These are phyloP conservation scores for Alectoris magna DNA, from an alignment of 2,797 vertebrate species.

Conservation along the genomic window DNA sequence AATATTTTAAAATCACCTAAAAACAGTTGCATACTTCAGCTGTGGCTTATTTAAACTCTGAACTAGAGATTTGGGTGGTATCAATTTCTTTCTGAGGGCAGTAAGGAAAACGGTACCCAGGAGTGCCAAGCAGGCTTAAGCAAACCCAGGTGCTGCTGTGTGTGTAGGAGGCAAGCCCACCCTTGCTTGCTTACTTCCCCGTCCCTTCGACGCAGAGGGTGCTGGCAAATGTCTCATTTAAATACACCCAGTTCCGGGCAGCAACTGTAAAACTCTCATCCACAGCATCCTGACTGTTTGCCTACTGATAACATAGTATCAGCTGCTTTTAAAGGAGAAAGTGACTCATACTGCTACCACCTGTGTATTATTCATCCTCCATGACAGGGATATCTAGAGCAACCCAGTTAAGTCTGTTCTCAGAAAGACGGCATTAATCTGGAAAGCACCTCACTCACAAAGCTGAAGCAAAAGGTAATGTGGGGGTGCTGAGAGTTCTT, in stretches of 20 bases:
- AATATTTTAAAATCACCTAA: conserved; percentile 41
- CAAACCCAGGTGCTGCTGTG: not conserved
- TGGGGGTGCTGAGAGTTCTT: not conserved
- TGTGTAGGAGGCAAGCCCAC: not conserved
- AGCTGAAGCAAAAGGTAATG: not conserved
- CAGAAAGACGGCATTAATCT: conserved; percentile 47
- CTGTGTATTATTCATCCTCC: conserved; percentile 45
- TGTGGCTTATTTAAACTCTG: conserved; percentile 18
- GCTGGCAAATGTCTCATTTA: not conserved
- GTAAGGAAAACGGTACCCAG: not conserved
- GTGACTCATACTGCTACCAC: conserved; percentile 55
- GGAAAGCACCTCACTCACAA: conserved; percentile 24
- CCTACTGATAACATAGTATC: conserved; percentile 39
- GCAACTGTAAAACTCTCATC: conserved; percentile 16
- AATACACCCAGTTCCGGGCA: not conserved
- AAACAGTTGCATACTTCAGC: not conserved
- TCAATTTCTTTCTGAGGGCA: not conserved
- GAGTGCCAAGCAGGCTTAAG: not conserved
- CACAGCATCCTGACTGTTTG: conserved; percentile 31
- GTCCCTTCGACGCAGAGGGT: not conserved
- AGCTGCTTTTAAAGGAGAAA: conserved; percentile 34
- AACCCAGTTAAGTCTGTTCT: conserved; percentile 60
- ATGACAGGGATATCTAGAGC: conserved; percentile 47
- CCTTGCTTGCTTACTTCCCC: not conserved
- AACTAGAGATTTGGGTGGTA: not conserved